Percentiles rank a stretch among this genome's conserved stretches.
phyloP scores from a whole-genome alignment of 2,113 vertebrate species.

The Orientallactaga bullata region DNA sequence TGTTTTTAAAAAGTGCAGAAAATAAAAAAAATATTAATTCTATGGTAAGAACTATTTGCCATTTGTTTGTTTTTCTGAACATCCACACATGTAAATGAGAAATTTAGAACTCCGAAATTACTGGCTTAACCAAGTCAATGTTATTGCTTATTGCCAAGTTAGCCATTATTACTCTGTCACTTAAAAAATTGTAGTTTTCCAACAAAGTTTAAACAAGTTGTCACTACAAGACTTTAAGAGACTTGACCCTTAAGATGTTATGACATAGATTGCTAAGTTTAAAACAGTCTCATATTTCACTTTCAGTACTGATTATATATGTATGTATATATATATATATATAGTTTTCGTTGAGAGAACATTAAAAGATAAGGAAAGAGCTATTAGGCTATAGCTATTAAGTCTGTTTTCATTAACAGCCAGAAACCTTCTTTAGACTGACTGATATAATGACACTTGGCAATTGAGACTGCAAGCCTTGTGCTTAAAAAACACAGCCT shows the following conservation, averaged over 20 bases:
- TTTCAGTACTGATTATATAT: neutral
- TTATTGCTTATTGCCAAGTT: neutral
- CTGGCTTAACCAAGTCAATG: neutral
- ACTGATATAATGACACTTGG: neutral
- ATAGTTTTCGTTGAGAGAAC: neutral
- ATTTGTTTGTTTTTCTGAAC: neutral
- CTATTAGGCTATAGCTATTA: neutral
- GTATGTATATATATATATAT: too few species aligned
- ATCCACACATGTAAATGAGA: neutral
- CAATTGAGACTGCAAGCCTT: neutral
- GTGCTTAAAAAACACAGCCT: neutral
- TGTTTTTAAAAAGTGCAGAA: neutral
- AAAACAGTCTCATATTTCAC: neutral
- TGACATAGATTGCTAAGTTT: neutral
- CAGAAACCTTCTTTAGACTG: neutral
- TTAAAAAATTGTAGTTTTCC: neutral
- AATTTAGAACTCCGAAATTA: neutral
- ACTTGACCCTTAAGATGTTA: neutral
- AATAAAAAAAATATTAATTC: neutral
- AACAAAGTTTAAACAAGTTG: neutral
- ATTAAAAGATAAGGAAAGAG: slow-evolving; percentile 16
- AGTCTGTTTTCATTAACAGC: neutral
- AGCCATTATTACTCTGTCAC: neutral
- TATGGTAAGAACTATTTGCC: neutral
- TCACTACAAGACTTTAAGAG: neutral